Conservation (phyloP, 2,888 invertebrate species). For the Diplazon laetatorius region DNA sequence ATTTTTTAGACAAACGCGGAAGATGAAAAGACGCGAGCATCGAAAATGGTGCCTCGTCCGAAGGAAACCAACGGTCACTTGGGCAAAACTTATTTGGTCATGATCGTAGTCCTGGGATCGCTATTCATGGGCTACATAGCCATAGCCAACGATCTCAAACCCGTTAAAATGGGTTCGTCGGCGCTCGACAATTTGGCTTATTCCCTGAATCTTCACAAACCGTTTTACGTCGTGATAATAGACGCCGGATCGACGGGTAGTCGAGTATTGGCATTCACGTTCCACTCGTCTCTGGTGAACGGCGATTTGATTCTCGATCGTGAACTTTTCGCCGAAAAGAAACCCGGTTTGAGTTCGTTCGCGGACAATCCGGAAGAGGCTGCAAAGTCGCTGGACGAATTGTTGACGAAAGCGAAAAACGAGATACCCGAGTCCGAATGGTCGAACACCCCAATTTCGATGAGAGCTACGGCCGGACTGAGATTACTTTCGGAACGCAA, state of each 20-base stretch:
- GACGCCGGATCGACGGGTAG: slow-evolving; percentile 98
- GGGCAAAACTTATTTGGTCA: slow-evolving; percentile 69
- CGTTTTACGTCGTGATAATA: slow-evolving; percentile 92
- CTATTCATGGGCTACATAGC: slow-evolving; percentile 77
- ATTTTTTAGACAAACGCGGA: slow-evolving; percentile 66
- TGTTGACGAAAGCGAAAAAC: slow-evolving; percentile 90
- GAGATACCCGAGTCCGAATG: slow-evolving; percentile 91
- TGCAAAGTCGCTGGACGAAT: slow-evolving; percentile 88
- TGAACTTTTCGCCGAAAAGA: slow-evolving; percentile 92
- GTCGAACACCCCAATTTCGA: slow-evolving; percentile 90
- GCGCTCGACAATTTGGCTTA: slow-evolving; percentile 89
- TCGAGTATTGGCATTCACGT: slow-evolving; percentile 91
- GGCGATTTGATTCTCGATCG: slow-evolving; percentile 90
- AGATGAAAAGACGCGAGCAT: slow-evolving; percentile 65
- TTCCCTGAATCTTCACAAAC: slow-evolving; percentile 88
- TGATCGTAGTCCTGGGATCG: slow-evolving; percentile 68
- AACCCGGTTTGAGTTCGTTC: slow-evolving; percentile 96
- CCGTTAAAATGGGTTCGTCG: slow-evolving; percentile 75
- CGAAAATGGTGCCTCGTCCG: slow-evolving; percentile 67
- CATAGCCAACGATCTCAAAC: slow-evolving; percentile 75
- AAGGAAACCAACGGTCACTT: slow-evolving; percentile 67
- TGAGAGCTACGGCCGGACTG: slow-evolving; percentile 97
- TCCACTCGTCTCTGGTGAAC: slow-evolving; percentile 87
- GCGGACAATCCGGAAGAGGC: slow-evolving; percentile 91
- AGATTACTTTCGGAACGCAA: slow-evolving; percentile 88